Percentiles rank a stretch among this genome's conserved stretches.
These are phyloP conservation scores for Ailurus styani DNA, from an alignment of 2,113 vertebrate genomes.

Conservation along the genomic window DNA sequence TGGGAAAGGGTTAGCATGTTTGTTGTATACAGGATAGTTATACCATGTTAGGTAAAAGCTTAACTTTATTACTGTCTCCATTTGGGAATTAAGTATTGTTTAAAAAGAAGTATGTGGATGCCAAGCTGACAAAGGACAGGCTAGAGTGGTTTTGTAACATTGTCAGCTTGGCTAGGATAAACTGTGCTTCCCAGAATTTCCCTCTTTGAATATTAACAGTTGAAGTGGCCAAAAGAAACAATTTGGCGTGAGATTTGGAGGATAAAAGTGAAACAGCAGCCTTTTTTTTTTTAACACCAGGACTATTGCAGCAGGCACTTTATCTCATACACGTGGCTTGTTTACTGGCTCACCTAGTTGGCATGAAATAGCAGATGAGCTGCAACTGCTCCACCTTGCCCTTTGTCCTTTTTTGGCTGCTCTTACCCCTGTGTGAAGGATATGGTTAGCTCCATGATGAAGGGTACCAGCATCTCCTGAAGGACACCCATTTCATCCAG, in stretches of 20 bases:
- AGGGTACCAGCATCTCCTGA: background rate
- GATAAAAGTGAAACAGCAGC: background rate
- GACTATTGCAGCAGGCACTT: background rate
- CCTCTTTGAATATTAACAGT: background rate
- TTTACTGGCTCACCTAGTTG: background rate
- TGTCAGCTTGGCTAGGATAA: background rate
- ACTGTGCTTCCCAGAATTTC: background rate
- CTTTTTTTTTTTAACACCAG: background rate
- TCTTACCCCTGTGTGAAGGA: background rate
- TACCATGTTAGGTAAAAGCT: background rate
- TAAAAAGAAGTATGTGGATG: background rate
- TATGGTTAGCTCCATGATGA: background rate
- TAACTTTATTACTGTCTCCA: background rate
- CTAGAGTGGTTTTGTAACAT: background rate
- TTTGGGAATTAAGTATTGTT: background rate
- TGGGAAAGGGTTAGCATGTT: background rate
- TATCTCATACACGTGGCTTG: background rate
- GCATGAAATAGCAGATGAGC: background rate
- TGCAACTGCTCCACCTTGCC: background rate
- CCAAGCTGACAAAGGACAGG: background rate
- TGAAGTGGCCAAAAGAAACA: background rate
- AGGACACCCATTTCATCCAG: background rate
- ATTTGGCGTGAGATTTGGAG: background rate
- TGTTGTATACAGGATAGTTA: background rate
- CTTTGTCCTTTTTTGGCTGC: background rate